Evolutionary conservation across 2,888 invertebrate genomes (phyloP).

Genomic region (Euplagia quadripunctaria): DNA sequence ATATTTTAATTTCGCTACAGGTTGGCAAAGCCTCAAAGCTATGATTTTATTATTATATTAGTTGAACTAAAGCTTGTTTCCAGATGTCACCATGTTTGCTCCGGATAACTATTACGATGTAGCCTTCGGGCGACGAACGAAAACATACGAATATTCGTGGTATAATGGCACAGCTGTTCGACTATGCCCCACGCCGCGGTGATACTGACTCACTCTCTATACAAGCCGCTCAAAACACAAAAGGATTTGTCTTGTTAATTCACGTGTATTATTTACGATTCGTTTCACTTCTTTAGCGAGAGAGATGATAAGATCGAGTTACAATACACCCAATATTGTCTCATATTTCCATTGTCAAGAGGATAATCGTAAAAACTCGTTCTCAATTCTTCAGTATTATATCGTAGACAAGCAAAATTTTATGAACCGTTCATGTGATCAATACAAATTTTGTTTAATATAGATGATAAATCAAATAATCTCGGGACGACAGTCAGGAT

Average conservation of each 20-base stretch:
- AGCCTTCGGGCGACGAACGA: constrained; percentile 66
- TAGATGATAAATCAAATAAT: constrained; percentile 47
- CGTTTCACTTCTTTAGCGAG: constrained; percentile 79
- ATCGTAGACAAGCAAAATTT: constrained; percentile 19
- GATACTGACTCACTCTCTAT: constrained; percentile 55
- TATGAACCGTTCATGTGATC: constrained; percentile 19
- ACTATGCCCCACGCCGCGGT: constrained; percentile 40
- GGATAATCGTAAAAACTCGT: constrained; percentile 62
- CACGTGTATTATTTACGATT: constrained; percentile 82
- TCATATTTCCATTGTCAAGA: constrained; percentile 79
- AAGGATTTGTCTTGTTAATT: constrained; percentile 80
- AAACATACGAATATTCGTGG: constrained; percentile 61
- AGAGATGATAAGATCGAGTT: constrained; percentile 78
- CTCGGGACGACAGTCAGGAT: constrained; percentile 56
- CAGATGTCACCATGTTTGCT: constrained; percentile 74
- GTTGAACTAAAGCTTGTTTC: constrained; percentile 66
- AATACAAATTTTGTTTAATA: constrained; percentile 23
- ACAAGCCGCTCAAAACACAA: constrained; percentile 62
- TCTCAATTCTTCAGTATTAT: constrained; percentile 40
- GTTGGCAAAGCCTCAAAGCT: constrained; percentile 61
- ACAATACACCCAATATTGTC: constrained; percentile 81
- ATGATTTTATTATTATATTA: constrained; percentile 77
- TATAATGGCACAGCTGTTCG: constrained; percentile 67
- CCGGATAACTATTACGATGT: constrained; percentile 65
- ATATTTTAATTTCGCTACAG: constrained; percentile 65